A percentile compares a stretch with the other conserved stretches of the same genome.
These are phyloP conservation scores for Stomatorhinus ivindoensis DNA, from an alignment of 2,113 vertebrate genomes.

Conservation along the genomic window DNA sequence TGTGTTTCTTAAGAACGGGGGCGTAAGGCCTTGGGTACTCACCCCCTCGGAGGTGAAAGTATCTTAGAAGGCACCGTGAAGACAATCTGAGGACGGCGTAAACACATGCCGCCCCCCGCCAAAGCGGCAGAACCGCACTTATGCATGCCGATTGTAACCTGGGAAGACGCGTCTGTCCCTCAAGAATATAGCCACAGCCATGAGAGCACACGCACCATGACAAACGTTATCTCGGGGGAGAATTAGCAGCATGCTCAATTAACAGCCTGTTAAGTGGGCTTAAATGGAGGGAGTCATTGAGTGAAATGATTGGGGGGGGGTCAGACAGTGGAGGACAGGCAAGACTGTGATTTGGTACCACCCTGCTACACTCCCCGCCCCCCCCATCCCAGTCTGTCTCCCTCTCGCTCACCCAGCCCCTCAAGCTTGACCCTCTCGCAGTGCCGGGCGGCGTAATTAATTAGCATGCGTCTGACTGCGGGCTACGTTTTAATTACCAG, in stretches of 20 bases:
- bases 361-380: constrained; percentile 13
- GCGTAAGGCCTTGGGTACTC: not conserved
- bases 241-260: not conserved
- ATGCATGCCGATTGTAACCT: not conserved
- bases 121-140: not conserved
- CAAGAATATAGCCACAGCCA: not conserved
- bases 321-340: constrained; percentile 23
- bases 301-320: constrained; percentile 22
- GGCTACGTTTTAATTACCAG: constrained; percentile 68
- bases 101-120: not conserved
- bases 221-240: not conserved
- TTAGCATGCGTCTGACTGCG: constrained; percentile 47
- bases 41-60: not conserved
- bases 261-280: not conserved
- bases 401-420: constrained; percentile 4
- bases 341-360: not conserved
- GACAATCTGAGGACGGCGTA: not conserved
- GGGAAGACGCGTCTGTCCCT: not conserved
- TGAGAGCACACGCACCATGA: not conserved
- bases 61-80: not conserved
- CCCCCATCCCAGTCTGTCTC: constrained; percentile 15
- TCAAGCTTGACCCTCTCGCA: constrained; percentile 25
- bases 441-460: constrained; percentile 54
- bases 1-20: not conserved
- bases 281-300: constrained; percentile 21